Conservation (phyloP, 2,888 invertebrate species). For the Dasypolia templi region DNA sequence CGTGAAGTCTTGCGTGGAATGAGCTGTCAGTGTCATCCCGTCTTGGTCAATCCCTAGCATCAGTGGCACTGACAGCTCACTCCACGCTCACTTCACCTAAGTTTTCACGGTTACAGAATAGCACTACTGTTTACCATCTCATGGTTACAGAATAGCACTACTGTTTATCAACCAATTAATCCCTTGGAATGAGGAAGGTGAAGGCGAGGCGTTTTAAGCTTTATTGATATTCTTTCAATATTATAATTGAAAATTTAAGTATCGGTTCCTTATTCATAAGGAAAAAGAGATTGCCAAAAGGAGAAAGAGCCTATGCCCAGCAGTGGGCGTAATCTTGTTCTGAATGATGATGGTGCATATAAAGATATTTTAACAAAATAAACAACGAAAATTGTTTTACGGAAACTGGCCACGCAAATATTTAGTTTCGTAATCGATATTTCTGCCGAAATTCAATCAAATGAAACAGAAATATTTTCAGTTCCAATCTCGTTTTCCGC, state of each 20-base stretch:
- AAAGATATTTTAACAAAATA: slow-evolving; percentile 21
- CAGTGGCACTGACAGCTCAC: no score
- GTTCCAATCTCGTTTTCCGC: slow-evolving; percentile 18
- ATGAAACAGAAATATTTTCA: slow-evolving; percentile 23
- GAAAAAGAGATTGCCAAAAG: neutral
- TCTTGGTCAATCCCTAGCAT: no score
- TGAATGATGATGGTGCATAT: neutral
- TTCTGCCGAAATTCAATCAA: slow-evolving; percentile 28
- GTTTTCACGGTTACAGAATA: no score
- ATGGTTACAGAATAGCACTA: no score
- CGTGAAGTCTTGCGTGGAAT: no score
- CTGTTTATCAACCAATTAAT: slow-evolving; percentile 31
- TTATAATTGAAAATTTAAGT: neutral
- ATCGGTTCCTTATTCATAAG: neutral
- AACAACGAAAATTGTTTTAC: slow-evolving; percentile 10
- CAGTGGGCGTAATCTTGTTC: neutral
- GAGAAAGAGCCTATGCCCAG: neutral
- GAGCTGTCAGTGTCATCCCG: no score
- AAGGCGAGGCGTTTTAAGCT: neutral
- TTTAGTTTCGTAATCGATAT: slow-evolving; percentile 37
- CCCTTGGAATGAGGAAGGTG: slow-evolving; percentile 24
- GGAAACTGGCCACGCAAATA: slow-evolving; percentile 31
- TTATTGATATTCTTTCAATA: neutral
- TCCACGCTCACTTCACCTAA: no score
- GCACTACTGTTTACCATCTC: no score